Conservation (phyloP, 2,888 invertebrate species). For the Scaptomyza caliginosa region DNA sequence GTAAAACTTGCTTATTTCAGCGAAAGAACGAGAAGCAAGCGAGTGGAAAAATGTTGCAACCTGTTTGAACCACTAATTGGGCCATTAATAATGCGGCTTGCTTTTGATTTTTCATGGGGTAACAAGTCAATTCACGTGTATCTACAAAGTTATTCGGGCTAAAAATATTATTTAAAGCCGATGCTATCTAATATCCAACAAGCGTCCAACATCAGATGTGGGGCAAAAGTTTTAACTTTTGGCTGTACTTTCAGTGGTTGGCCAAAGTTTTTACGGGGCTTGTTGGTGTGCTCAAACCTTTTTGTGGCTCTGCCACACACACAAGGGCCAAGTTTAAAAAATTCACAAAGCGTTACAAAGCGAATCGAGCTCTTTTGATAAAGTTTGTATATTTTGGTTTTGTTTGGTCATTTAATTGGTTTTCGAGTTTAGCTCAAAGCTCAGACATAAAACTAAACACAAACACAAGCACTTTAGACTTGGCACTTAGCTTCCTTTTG, state of each 20-base stretch:
- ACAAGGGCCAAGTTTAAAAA: conserved; percentile 28
- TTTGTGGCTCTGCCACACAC: conserved; percentile 20
- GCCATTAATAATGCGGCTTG: conserved; percentile 61
- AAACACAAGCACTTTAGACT: conserved; percentile 21
- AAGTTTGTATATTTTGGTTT: conserved; percentile 44
- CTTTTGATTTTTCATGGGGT: conserved; percentile 43
- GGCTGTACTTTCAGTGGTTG: conserved; percentile 9
- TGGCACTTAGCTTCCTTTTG: conserved; percentile 2
- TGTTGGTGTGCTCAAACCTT: conserved; percentile 24
- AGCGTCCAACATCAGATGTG: background rate
- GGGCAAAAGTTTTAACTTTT: conserved; percentile 11
- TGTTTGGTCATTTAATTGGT: conserved; percentile 55
- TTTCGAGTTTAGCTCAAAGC: conserved; percentile 25
- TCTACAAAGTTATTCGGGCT: conserved; percentile 25
- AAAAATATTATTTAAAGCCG: conserved; percentile 41
- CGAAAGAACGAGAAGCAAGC: background rate
- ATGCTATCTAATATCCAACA: conserved; percentile 16
- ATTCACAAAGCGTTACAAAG: background rate
- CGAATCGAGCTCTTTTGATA: conserved; percentile 22
- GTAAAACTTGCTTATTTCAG: conserved; percentile 13
- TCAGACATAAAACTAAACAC: conserved; percentile 15
- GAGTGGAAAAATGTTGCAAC: conserved; percentile 33
- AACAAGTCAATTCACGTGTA: conserved; percentile 57
- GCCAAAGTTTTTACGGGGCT: conserved; percentile 3
- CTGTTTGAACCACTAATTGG: conserved; percentile 61